These are phyloP conservation scores for Oreotrochilus melanogaster DNA, from an alignment of 2,113 vertebrate species.

Conservation along the genomic window DNA sequence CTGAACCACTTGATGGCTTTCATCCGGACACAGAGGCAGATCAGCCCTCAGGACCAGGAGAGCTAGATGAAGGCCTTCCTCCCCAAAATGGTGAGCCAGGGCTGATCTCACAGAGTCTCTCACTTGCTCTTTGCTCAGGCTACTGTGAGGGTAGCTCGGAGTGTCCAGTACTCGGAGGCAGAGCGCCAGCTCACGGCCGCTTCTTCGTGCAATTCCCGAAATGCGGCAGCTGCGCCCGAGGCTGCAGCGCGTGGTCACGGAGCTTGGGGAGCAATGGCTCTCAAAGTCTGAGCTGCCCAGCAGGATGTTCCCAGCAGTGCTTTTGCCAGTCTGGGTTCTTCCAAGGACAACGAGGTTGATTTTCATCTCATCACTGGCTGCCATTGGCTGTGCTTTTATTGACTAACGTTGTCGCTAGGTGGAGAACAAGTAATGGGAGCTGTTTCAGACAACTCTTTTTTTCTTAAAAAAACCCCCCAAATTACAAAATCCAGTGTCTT, in stretches of 20 bases:
- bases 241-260: slow-evolving; percentile 67
- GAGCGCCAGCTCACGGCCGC: slow-evolving; percentile 73
- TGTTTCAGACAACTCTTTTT: background rate
- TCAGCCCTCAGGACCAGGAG: slow-evolving; percentile 82
- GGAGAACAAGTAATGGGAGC: background rate
- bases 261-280: slow-evolving; percentile 62
- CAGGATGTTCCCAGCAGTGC: slow-evolving; percentile 84
- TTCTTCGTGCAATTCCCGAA: slow-evolving; percentile 54
- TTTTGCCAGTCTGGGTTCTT: slow-evolving; percentile 83
- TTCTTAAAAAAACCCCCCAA: background rate
- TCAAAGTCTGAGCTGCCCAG: slow-evolving; percentile 84
- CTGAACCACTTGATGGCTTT: slow-evolving; percentile 33
- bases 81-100: slow-evolving; percentile 64
- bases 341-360: slow-evolving; percentile 85
- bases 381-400: background rate
- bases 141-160: slow-evolving; percentile 76
- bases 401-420: background rate
- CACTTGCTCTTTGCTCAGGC: slow-evolving; percentile 64
- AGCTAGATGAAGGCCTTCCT: slow-evolving; percentile 81
- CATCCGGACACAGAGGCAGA: slow-evolving; percentile 48
- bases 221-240: slow-evolving; percentile 67
- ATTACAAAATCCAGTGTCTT: background rate
- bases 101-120: slow-evolving; percentile 43
- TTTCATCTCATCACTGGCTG: slow-evolving; percentile 38
- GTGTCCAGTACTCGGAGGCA: slow-evolving; percentile 82